Conservation (phyloP, 2,888 invertebrate genomes). For the Iselma pallidipennis region DNA sequence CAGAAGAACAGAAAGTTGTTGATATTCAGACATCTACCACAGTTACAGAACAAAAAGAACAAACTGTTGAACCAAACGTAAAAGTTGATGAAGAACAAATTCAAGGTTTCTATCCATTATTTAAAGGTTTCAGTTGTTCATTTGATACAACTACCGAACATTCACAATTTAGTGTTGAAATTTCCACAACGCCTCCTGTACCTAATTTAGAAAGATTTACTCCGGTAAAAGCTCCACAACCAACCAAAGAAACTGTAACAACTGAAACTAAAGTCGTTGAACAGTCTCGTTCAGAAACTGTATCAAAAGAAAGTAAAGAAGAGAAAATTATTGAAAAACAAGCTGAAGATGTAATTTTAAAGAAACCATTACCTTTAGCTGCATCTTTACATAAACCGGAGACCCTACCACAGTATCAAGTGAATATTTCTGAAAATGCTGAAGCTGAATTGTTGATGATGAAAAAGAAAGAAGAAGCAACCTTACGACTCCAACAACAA, state of each 20-base stretch:
- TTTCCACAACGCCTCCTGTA: conserved; percentile 43
- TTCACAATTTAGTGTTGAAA: conserved; percentile 44
- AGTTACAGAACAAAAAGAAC: conserved; percentile 26
- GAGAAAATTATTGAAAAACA: conserved; percentile 34
- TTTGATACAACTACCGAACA: conserved; percentile 46
- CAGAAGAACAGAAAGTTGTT: conserved; percentile 10
- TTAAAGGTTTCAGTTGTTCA: conserved; percentile 46
- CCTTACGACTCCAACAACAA: conserved; percentile 33
- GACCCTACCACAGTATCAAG: conserved; percentile 67
- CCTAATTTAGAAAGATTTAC: conserved; percentile 27
- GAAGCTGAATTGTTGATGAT: conserved; percentile 43
- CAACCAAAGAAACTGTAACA: conserved; percentile 28
- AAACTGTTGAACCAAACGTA: conserved; percentile 22
- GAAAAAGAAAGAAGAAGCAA: conserved; percentile 40
- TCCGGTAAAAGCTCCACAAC: conserved; percentile 28
- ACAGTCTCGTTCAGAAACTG: conserved; percentile 12
- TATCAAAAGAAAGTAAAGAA: conserved; percentile 17
- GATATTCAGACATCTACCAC: conserved; percentile 16
- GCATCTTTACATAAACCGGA: conserved; percentile 63
- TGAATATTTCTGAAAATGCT: conserved; percentile 57
- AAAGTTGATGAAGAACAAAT: conserved; percentile 13
- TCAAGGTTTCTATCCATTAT: conserved; percentile 35
- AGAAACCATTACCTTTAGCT: conserved; percentile 42
- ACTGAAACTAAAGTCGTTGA: conserved; percentile 36
- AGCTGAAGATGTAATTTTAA: conserved; percentile 42